These are phyloP conservation scores for Heliangelus exortis DNA, from an alignment of 2,797 vertebrate species.

Conservation along the genomic window DNA sequence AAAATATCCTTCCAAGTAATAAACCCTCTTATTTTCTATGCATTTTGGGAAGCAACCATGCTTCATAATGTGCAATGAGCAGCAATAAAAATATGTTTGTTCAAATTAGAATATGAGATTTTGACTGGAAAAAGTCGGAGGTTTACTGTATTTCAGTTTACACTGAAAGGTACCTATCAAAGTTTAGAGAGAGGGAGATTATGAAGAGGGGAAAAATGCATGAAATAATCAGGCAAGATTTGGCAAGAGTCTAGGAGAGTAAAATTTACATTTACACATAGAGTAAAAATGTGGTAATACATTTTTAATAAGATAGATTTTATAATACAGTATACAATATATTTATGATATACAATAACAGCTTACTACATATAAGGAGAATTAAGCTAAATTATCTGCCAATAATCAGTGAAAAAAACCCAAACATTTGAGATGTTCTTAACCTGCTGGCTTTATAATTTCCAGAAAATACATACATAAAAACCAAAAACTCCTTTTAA, in stretches of 20 bases:
- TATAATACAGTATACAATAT: neutral
- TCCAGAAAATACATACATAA: neutral
- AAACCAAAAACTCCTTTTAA: neutral
- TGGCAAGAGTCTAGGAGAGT: slow-evolving; percentile 21
- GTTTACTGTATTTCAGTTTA: slow-evolving; percentile 25
- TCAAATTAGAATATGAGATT: slow-evolving; percentile 26
- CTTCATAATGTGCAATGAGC: neutral
- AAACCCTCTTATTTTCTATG: neutral
- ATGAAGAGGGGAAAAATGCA: neutral
- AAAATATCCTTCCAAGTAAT: neutral
- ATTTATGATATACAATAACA: neutral
- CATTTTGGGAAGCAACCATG: neutral
- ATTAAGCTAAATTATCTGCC: slow-evolving; percentile 44
- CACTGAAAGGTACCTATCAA: neutral
- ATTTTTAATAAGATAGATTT: neutral
- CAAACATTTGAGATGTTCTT: neutral
- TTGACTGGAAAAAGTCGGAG: slow-evolving; percentile 54
- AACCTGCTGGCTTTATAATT: neutral
- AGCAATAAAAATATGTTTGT: neutral
- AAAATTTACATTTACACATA: slow-evolving; percentile 33
- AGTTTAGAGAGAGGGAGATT: neutral
- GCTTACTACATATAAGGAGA: slow-evolving; percentile 56
- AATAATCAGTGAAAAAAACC: neutral
- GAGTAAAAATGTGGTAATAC: slow-evolving; percentile 39
- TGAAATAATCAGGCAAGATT: slow-evolving; percentile 50